Conservation (phyloP, 2,888 invertebrate genomes). For the Hybos culiciformis region DNA sequence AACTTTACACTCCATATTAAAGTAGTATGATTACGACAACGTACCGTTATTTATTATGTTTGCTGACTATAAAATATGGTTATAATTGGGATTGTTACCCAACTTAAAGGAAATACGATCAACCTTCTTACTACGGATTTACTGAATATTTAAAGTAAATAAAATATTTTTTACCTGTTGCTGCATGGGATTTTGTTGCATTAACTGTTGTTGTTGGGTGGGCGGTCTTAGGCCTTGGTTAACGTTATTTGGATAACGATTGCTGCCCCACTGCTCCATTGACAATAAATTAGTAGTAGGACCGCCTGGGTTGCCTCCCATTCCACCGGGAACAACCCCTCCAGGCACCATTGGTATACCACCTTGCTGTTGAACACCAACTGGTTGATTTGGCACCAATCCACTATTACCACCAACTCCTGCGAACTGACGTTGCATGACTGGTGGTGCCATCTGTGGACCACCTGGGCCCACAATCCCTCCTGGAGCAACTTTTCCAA, state of each 20-base stretch:
- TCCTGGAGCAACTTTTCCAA: conserved; percentile 62
- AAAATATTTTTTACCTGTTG: conserved; percentile 20
- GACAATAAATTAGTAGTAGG: conserved; percentile 40
- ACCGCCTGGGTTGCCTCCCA: conserved; percentile 17
- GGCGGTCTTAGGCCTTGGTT: conserved; percentile 36
- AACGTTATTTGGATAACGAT: conserved; percentile 36
- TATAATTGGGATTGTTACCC: too few relatives aligned
- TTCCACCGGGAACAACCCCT: too few relatives aligned
- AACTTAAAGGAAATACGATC: too few relatives aligned
- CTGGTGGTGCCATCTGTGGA: conserved; percentile 36
- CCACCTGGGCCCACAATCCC: conserved; percentile 56
- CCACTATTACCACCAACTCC: too few relatives aligned
- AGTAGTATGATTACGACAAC: neutral
- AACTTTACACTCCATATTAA: neutral
- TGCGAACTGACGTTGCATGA: conserved; percentile 37
- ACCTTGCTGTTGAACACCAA: conserved; percentile 23
- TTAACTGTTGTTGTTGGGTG: conserved; percentile 37
- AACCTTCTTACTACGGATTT: too few relatives aligned
- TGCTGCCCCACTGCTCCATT: conserved; percentile 44
- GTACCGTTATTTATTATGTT: too few relatives aligned
- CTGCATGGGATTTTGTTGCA: conserved; percentile 34
- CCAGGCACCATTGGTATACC: conserved; percentile 21
- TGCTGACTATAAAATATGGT: too few relatives aligned
- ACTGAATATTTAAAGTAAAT: too few relatives aligned
- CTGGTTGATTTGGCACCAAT: conserved; percentile 28